Evolutionary conservation across 2,888 invertebrate genomes (phyloP), one percentile per base, ranked within the genome.

Genomic region (Panopea generosa): DNA sequence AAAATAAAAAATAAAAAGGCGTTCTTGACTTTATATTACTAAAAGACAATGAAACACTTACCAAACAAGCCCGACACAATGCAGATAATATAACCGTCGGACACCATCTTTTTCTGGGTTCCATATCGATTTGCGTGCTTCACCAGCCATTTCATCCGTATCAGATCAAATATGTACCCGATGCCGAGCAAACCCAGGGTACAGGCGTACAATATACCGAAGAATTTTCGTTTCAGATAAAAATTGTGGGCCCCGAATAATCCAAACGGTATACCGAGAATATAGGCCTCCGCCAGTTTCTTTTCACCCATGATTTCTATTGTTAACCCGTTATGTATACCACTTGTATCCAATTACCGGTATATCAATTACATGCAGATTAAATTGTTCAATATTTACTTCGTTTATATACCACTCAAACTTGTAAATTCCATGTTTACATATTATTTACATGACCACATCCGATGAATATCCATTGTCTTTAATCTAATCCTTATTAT

Each of bases 161-260:
- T 33, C n/a, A 75, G 75, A 62, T 85, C 85, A 45, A 62, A 74
- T 16, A 84, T 14, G 69, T 82, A 85, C 6, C 85, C 85, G 24
- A 84, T 59, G 0, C 84, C 85, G 16, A 82, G 69, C 22, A 85
- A 63, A 9, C 85, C 85, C 4, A 82, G 56, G 4, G 84, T 84
- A 53, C 81, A 84, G 7, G 72, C 70, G 61, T 85, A 85, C 22
- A 81, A 50, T 24, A 84, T 77, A 4, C 82, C 85, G 62, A 79
- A 85, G 27, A 47, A 49, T 59, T 71, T 81, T 18, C 85, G 69
- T 9, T 78, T 60, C 29, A 85, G 65, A 69, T 85, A 83, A 62
- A 71, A 84, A 71, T 84, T 75, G 52, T 81, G 77, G 22, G 77
- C 68, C 16, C 84, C 80, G 70, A 67, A 61, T n/a, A 79, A 57